These are phyloP conservation scores for Mustela lutreola DNA, from an alignment of 2,113 vertebrate genomes.

Conservation along the genomic window DNA sequence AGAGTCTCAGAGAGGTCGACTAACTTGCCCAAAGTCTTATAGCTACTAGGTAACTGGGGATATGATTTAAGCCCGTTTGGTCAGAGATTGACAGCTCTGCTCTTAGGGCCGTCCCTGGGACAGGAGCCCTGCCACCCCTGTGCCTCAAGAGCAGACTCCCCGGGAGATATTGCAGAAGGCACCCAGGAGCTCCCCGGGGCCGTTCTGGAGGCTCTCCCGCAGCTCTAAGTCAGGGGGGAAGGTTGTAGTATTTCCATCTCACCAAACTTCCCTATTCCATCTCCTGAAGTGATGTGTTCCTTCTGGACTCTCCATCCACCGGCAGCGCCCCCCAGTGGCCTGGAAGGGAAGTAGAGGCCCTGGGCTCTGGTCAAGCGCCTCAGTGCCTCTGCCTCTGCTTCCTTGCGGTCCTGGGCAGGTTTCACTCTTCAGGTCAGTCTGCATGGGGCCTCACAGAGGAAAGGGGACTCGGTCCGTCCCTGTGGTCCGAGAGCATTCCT, in stretches of 20 bases:
- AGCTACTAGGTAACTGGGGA: background rate
- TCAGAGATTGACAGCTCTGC: background rate
- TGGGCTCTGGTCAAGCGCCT: background rate
- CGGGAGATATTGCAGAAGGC: background rate
- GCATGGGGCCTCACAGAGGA: background rate
- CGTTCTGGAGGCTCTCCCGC: accelerated
- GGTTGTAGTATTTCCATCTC: accelerated
- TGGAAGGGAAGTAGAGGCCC: background rate
- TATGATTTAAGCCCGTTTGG: background rate
- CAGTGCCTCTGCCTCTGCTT: accelerated
- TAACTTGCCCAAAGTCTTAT: background rate
- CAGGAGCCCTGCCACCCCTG: background rate
- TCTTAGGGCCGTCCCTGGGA: accelerated
- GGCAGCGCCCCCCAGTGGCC: background rate
- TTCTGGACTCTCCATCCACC: background rate
- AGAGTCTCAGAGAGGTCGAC: background rate
- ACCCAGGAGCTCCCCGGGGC: background rate
- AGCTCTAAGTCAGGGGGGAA: background rate
- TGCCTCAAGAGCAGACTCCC: background rate
- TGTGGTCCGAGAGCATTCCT: background rate
- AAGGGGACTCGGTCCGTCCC: background rate
- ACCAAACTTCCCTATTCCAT: background rate
- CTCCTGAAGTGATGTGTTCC: background rate
- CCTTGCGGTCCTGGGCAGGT: background rate
- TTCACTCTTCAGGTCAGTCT: background rate